Conservation (phyloP, 2,797 vertebrate species). For the Sebastes trivittatus region DNA sequence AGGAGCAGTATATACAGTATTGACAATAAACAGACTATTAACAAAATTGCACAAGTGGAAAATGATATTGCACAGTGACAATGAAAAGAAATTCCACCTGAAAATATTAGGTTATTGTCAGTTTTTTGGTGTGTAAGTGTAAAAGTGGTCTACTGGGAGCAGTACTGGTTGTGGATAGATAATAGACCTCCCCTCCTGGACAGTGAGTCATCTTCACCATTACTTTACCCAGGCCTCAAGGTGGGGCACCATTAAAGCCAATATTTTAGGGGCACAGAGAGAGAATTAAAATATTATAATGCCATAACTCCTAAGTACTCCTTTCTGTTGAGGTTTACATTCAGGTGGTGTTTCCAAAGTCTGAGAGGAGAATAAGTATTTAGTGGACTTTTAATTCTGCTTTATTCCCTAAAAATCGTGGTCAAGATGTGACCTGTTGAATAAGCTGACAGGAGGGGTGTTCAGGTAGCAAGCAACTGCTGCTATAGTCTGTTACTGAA, state of each 20-base stretch:
- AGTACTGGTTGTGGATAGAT: not conserved
- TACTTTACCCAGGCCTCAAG: constrained; percentile 28
- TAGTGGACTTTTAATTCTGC: not conserved
- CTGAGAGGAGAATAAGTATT: not conserved
- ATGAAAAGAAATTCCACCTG: too few species aligned
- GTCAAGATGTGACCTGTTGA: constrained; percentile 61
- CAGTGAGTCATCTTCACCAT: constrained; percentile 15
- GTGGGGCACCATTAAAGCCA: not conserved
- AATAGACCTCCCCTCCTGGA: not conserved
- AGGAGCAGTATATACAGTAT: too few species aligned
- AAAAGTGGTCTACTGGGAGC: too few species aligned
- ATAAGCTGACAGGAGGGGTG: constrained; percentile 4
- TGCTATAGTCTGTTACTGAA: not conserved
- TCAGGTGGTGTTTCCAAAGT: not conserved
- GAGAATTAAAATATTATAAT: not conserved
- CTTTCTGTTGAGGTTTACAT: not conserved
- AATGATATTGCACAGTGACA: too few species aligned
- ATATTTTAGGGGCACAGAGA: not conserved
- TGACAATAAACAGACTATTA: too few species aligned
- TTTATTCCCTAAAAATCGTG: not conserved
- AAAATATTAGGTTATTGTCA: too few species aligned
- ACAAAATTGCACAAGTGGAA: too few species aligned
- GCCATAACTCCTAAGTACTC: not conserved
- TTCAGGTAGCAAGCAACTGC: constrained; percentile 5
- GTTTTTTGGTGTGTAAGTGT: too few species aligned